Evolutionary conservation across 2,888 invertebrate genomes (phyloP).

Genomic region (Heliconius sara): DNA sequence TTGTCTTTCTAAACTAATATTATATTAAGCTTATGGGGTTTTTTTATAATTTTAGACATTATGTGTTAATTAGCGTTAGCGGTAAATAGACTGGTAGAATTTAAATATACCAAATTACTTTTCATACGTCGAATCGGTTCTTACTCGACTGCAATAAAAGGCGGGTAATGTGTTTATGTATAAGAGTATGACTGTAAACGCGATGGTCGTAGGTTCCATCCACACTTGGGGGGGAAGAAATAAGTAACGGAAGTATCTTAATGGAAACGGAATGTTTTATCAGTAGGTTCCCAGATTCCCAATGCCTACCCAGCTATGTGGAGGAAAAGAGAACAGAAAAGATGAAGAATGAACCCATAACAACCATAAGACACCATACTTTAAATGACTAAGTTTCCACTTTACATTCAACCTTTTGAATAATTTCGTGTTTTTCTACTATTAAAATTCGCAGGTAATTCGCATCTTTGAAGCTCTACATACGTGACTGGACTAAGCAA

Average conservation of each 20-base stretch:
- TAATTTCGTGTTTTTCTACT: neutral
- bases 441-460: conserved; percentile 26
- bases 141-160: no score
- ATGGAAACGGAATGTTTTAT: no score
- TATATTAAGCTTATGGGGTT: no score
- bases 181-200: neutral
- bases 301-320: neutral
- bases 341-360: neutral
- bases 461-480: conserved; percentile 21
- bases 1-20: no score
- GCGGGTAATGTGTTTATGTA: no score
- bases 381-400: neutral
- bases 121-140: no score
- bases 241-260: no score
- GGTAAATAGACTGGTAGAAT: no score
- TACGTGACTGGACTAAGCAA: neutral
- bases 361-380: neutral
- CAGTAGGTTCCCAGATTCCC: neutral
- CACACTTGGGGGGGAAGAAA: neutral
- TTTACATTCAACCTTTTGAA: neutral
- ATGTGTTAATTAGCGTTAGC: no score
- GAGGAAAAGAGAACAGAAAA: neutral
- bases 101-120: no score
- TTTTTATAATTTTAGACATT: no score
- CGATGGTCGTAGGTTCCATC: neutral